Evolutionary conservation across 37 sponge, comb jelly and placozoan genomes (phyloP).

Genomic region (Geodia barretti): DNA sequence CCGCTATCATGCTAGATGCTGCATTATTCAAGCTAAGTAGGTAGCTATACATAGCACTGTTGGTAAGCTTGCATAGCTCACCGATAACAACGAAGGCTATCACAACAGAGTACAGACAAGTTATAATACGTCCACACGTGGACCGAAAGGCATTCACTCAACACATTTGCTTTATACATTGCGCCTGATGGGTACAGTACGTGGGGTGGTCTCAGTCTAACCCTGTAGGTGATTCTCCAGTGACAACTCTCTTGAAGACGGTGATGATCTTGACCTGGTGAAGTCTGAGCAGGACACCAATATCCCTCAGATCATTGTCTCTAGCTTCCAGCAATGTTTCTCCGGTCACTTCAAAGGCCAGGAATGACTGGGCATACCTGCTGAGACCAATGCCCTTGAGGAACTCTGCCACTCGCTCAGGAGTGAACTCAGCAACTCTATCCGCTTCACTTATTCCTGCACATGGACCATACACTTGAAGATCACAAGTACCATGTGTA

Average conservation of each 20-base stretch:
- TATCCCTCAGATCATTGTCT: constrained; percentile 24
- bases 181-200: background rate
- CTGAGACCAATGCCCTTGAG: constrained; percentile 30
- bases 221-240: background rate
- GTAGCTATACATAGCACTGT: too few species aligned
- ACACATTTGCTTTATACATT: too few species aligned
- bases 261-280: constrained; percentile 32
- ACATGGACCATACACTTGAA: too few species aligned
- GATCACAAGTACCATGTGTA: too few species aligned
- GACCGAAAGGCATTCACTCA: too few species aligned
- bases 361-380: constrained; percentile 31
- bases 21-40: too few species aligned
- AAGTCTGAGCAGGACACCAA: constrained; percentile 44
- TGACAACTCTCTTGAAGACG: background rate
- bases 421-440: background rate
- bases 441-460: too few species aligned
- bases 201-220: background rate
- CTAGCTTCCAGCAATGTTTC: constrained; percentile 45
- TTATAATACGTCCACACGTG: too few species aligned
- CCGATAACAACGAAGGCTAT: too few species aligned
- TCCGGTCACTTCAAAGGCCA: constrained; percentile 42
- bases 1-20: too few species aligned
- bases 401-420: constrained; percentile 43
- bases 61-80: too few species aligned
- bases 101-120: too few species aligned